Conservation (phyloP, 1,140 invertebrate genomes). For the Brachionus sp. region DNA sequence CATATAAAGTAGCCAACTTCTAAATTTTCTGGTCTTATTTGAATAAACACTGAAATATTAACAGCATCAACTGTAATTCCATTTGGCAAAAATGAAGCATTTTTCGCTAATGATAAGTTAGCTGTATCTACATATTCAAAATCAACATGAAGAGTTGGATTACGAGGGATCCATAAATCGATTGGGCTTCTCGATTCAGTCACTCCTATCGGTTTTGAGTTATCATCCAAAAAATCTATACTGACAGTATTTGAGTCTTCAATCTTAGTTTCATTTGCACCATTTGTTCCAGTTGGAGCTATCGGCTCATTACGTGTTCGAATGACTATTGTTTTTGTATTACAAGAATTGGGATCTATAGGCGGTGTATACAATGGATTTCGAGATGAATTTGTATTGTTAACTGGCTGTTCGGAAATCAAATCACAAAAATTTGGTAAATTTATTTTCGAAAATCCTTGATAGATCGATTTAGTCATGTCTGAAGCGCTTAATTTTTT, state of each 20-base stretch:
- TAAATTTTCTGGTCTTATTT: neutral
- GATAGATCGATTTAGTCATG: neutral
- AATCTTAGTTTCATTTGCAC: conserved; percentile 38
- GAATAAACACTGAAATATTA: conserved; percentile 26
- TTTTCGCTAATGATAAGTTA: neutral
- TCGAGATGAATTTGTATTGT: neutral
- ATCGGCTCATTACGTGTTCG: neutral
- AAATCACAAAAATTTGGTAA: conserved; percentile 21
- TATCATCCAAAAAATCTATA: conserved; percentile 2
- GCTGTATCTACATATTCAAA: neutral
- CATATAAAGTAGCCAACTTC: conserved; percentile 22
- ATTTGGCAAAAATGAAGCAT: conserved; percentile 29
- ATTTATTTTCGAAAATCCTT: neutral
- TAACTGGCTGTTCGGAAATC: neutral
- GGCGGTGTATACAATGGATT: conserved; percentile 27
- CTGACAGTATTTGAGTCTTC: conserved; percentile 23
- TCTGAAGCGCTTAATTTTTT: neutral
- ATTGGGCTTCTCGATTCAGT: conserved; percentile 1
- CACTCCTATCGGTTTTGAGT: neutral
- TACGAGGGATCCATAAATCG: conserved; percentile 29
- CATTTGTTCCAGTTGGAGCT: conserved; percentile 13
- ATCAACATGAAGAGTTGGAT: neutral
- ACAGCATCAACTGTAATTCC: neutral
- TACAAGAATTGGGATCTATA: neutral
- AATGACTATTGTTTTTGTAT: neutral